Evolutionary conservation across 1,140 invertebrate genomes (phyloP).

Genomic region (Cecropterus lyciades): DNA sequence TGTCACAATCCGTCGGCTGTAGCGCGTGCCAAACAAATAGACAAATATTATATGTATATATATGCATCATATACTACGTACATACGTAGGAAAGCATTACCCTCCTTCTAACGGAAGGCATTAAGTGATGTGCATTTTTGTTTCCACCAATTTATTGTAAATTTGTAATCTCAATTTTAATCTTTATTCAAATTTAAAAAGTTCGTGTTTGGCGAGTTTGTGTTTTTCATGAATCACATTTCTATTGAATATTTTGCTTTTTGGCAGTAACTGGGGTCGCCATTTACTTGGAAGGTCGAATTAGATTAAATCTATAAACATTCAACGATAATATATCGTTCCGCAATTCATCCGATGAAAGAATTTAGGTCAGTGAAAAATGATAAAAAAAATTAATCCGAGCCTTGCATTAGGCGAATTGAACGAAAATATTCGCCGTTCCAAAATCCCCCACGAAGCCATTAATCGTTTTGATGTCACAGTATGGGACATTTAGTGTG

Average conservation of each 20-base stretch:
- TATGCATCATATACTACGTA: too few relatives aligned
- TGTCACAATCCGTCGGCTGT: too few relatives aligned
- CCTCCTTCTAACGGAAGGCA: too few relatives aligned
- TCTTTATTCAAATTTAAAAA: too few relatives aligned
- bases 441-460: conserved; percentile 63
- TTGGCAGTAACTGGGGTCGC: not conserved
- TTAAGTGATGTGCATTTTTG: too few relatives aligned
- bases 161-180: too few relatives aligned
- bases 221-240: not conserved
- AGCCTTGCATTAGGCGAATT: conserved; percentile 67
- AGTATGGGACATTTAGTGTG: conserved; percentile 83
- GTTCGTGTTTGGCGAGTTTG: not conserved
- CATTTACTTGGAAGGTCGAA: conserved; percentile 22
- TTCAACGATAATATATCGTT: conserved; percentile 44
- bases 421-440: conserved; percentile 72
- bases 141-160: too few relatives aligned
- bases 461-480: conserved; percentile 82
- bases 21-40: too few relatives aligned
- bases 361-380: conserved; percentile 48
- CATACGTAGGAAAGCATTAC: too few relatives aligned
- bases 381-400: conserved; percentile 65
- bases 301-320: conserved; percentile 38
- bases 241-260: not conserved
- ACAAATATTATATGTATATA: too few relatives aligned
- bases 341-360: conserved; percentile 49